These are phyloP conservation scores for Drosophila mulleri DNA, from an alignment of 2,888 invertebrate species.

Conservation along the genomic window DNA sequence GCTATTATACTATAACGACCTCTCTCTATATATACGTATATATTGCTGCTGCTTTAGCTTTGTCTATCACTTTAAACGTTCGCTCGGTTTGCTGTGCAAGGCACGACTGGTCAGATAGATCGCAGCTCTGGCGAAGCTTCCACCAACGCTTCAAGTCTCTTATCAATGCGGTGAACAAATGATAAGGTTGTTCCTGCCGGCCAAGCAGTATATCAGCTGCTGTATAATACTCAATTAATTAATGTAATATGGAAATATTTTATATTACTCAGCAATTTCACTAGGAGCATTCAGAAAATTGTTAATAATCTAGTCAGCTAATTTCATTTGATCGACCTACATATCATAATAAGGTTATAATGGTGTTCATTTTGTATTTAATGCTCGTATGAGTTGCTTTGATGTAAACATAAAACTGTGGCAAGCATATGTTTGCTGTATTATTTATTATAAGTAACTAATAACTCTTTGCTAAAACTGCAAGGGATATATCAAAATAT, in stretches of 20 bases:
- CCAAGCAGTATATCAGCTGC: constrained; percentile 1
- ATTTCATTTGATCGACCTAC: background rate
- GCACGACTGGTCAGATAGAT: constrained; percentile 60
- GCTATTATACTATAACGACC: constrained; percentile 16
- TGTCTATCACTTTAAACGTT: constrained; percentile 49
- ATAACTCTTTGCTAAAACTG: background rate
- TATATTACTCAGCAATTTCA: background rate
- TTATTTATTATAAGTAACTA: background rate
- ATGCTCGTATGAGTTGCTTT: background rate
- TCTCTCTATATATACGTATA: background rate
- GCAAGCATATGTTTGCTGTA: background rate
- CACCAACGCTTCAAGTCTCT: constrained; percentile 36
- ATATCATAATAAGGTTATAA: constrained; percentile 12
- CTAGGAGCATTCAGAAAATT: background rate
- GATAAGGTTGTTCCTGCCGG: constrained; percentile 51
- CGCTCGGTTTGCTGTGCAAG: constrained; percentile 44
- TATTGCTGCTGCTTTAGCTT: constrained; percentile 13
- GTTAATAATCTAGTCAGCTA: background rate
- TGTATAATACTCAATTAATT: constrained; percentile 4
- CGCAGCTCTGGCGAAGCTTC: constrained; percentile 48
- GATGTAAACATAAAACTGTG: constrained; percentile 19
- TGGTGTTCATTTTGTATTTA: background rate
- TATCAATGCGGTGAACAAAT: constrained; percentile 42
- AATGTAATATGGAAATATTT: background rate
- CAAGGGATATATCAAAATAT: too few species aligned